Conservation (phyloP, 2,797 vertebrate species). For the Chaetodon trifasciatus region DNA sequence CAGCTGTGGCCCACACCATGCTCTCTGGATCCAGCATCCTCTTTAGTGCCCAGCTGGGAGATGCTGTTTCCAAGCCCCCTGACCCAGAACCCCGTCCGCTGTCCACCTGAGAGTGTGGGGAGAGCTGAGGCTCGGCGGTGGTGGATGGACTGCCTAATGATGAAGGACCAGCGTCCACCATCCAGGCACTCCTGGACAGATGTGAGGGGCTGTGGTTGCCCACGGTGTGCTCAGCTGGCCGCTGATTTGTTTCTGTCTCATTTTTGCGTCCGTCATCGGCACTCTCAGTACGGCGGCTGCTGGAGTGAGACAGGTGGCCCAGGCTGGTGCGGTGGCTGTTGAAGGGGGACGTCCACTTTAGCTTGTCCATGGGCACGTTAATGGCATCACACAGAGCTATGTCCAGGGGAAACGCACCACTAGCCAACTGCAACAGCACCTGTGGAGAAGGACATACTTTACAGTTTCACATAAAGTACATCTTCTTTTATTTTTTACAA, state of each 20-base stretch:
- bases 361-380: slow-evolving; percentile 94
- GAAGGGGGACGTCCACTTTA: slow-evolving; percentile 96
- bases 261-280: slow-evolving; percentile 43
- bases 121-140: slow-evolving; percentile 61
- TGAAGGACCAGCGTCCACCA: slow-evolving; percentile 40
- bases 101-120: slow-evolving; percentile 43
- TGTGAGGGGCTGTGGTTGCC: slow-evolving; percentile 53
- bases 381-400: slow-evolving; percentile 88
- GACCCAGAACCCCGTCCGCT: slow-evolving; percentile 64
- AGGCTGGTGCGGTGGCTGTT: slow-evolving; percentile 90
- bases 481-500: neutral
- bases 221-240: slow-evolving; percentile 54
- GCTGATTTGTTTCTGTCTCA: slow-evolving; percentile 42
- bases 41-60: slow-evolving; percentile 52
- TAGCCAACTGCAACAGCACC: slow-evolving; percentile 93
- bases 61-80: slow-evolving; percentile 1
- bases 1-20: slow-evolving; percentile 94
- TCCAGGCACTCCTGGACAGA: slow-evolving; percentile 55
- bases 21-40: slow-evolving; percentile 82
- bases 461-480: neutral
- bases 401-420: slow-evolving; percentile 91
- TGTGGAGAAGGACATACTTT: slow-evolving; percentile 63
- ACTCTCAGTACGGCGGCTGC: slow-evolving; percentile 72
- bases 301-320: slow-evolving; percentile 82
- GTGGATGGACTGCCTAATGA: slow-evolving; percentile 66